These are phyloP conservation scores for Latrodectus elegans DNA, from an alignment of 2,888 invertebrate species.

Conservation along the genomic window DNA sequence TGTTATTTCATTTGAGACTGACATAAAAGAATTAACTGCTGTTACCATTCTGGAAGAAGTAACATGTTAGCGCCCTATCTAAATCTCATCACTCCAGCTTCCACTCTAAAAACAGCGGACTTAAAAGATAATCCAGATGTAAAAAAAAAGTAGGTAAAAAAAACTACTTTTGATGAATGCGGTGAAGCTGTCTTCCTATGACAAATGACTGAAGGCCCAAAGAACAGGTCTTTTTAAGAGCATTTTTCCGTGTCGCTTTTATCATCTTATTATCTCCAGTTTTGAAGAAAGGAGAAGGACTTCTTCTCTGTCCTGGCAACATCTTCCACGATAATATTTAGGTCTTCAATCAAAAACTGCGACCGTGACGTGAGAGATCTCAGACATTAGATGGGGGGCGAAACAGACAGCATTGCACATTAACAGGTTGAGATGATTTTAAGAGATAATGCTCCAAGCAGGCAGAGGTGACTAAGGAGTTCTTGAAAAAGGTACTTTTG, in stretches of 20 bases:
- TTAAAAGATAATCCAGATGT: neutral
- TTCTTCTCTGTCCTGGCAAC: neutral
- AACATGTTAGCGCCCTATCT: conserved; percentile 2
- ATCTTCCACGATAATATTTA: neutral
- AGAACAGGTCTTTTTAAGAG: conserved; percentile 5
- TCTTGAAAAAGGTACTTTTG: no score
- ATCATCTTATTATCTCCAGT: neutral
- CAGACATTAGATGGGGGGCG: no score
- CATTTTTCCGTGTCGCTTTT: neutral
- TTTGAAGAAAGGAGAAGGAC: conserved; percentile 1
- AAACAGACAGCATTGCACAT: no score
- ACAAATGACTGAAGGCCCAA: neutral
- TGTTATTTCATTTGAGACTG: neutral
- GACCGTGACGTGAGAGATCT: no score
- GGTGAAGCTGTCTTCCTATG: neutral
- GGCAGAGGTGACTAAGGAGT: no score
- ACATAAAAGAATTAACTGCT: neutral
- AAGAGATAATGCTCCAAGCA: no score
- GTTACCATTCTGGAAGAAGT: neutral
- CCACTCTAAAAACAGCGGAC: neutral
- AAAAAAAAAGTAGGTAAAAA: neutral
- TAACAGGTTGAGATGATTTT: no score
- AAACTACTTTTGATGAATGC: neutral
- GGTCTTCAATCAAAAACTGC: neutral
- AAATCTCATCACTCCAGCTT: neutral